Conservation (phyloP, 2,888 invertebrate genomes). For the Drosophila rellima region DNA sequence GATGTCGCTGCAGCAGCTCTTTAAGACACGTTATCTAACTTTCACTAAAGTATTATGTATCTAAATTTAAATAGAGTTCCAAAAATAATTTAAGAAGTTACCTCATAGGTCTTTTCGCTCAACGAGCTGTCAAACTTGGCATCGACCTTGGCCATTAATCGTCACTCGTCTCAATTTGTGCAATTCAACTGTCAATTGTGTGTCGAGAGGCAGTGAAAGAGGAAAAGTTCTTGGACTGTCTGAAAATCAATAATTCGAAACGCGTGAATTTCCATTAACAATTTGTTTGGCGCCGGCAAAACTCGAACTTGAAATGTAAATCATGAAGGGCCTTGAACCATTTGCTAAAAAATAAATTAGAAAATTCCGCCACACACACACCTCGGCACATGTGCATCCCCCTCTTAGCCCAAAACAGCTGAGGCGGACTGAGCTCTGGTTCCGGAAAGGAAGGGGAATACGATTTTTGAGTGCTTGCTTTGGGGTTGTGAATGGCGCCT, state of each 20-base stretch:
- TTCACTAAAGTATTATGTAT: conserved; percentile 24
- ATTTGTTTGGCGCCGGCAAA: conserved; percentile 64
- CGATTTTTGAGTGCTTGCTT: conserved; percentile 27
- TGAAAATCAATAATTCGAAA: conserved; percentile 78
- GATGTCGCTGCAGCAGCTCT: conserved; percentile 43
- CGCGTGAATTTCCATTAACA: conserved; percentile 75
- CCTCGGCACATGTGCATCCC: conserved; percentile 59
- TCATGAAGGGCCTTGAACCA: conserved; percentile 83
- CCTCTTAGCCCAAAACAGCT: conserved; percentile 30
- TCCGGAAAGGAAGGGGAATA: conserved; percentile 34
- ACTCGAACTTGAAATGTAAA: conserved; percentile 70
- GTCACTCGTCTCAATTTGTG: conserved; percentile 67
- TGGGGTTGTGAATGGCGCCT: conserved; percentile 53
- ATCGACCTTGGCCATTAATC: conserved; percentile 84
- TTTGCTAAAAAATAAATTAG: conserved; percentile 84
- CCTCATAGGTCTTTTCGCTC: conserved; percentile 11
- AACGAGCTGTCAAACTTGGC: conserved; percentile 64
- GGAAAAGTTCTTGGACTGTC: conserved; percentile 45
- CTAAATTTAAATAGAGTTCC: conserved; percentile 13
- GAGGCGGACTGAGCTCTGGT: conserved; percentile 25
- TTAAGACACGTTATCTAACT: background rate
- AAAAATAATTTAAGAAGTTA: conserved; percentile 19
- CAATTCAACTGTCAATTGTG: conserved; percentile 79
- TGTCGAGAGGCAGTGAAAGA: conserved; percentile 10
- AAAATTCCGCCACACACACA: conserved; percentile 82